phyloP scores from a whole-genome alignment of 2,113 vertebrate species.

The Cyprinodon variegatus region DNA sequence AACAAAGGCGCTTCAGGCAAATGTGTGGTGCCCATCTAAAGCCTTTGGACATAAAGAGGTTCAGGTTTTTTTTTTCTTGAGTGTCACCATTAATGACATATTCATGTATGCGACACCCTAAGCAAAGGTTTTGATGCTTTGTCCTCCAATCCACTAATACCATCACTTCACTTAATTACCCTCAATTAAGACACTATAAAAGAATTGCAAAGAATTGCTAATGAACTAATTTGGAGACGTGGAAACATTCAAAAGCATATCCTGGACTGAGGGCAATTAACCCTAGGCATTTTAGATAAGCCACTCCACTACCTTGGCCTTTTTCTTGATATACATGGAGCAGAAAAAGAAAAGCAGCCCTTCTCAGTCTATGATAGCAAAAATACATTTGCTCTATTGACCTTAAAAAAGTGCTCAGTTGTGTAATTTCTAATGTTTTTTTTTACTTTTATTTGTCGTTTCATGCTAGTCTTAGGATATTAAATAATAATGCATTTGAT shows the following conservation, averaged over 20 bases:
- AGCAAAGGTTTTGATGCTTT: conserved; percentile 72
- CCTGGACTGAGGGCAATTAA: conserved; percentile 73
- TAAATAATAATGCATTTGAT: conserved; percentile 6
- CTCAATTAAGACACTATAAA: conserved; percentile 78
- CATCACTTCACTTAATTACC: conserved; percentile 81
- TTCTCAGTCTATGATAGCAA: conserved; percentile 40
- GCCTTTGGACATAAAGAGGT: conserved; percentile 51
- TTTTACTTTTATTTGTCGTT: neutral
- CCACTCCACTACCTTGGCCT: conserved; percentile 24
- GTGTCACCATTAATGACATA: conserved; percentile 74
- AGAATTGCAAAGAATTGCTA: conserved; percentile 79
- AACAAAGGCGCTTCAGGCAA: conserved; percentile 64
- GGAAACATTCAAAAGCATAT: conserved; percentile 67
- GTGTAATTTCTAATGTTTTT: neutral
- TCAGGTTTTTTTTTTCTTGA: conserved; percentile 51
- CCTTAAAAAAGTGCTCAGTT: conserved; percentile 3
- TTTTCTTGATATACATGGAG: conserved; percentile 2
- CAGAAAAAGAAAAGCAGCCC: conserved; percentile 20
- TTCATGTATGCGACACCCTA: conserved; percentile 62
- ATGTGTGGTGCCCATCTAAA: conserved; percentile 56
- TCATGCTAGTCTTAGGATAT: neutral
- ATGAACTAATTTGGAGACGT: conserved; percentile 76
- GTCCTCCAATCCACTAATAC: conserved; percentile 70
- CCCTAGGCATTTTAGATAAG: conserved; percentile 56
- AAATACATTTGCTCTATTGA: conserved; percentile 25